These are phyloP conservation scores for Crotalus helleri DNA, from an alignment of 2,113 vertebrate genomes.

Conservation along the genomic window DNA sequence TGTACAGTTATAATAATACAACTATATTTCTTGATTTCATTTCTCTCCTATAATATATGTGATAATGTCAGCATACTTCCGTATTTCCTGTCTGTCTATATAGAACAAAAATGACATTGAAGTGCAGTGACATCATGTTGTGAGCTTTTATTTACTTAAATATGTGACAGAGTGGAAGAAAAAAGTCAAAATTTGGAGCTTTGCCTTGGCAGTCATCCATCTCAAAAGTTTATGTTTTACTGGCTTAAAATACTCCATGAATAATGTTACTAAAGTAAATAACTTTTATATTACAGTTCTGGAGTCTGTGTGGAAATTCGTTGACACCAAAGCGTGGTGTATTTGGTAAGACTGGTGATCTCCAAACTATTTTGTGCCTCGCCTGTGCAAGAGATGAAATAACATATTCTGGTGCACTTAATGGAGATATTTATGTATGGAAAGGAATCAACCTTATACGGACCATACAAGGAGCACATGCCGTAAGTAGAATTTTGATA, in stretches of 20 bases:
- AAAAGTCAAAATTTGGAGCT: not conserved
- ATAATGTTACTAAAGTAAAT: not conserved
- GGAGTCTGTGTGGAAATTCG: constrained; percentile 97
- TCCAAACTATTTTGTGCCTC: constrained; percentile 97
- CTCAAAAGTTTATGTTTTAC: not conserved
- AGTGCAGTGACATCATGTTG: not conserved
- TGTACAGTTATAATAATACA: not conserved
- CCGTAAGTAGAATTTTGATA: constrained; percentile 75
- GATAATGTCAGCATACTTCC: not conserved
- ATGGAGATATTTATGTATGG: constrained; percentile 97
- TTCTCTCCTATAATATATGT: not conserved
- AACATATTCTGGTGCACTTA: constrained; percentile 96
- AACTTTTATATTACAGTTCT: constrained; percentile 81
- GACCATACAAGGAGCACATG: constrained; percentile 93
- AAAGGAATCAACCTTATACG: constrained; percentile 91
- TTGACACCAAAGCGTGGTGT: constrained; percentile 93
- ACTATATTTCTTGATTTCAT: not conserved
- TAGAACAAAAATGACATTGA: not conserved
- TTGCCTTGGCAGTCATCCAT: not conserved
- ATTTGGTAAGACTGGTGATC: constrained; percentile 96
- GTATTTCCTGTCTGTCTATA: not conserved
- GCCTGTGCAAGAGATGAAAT: constrained; percentile 94
- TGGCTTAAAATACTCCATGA: not conserved
- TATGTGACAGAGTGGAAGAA: not conserved
- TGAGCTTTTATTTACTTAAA: not conserved